These are phyloP conservation scores for Sprattus sprattus DNA, from an alignment of 2,113 vertebrate species.

Conservation along the genomic window DNA sequence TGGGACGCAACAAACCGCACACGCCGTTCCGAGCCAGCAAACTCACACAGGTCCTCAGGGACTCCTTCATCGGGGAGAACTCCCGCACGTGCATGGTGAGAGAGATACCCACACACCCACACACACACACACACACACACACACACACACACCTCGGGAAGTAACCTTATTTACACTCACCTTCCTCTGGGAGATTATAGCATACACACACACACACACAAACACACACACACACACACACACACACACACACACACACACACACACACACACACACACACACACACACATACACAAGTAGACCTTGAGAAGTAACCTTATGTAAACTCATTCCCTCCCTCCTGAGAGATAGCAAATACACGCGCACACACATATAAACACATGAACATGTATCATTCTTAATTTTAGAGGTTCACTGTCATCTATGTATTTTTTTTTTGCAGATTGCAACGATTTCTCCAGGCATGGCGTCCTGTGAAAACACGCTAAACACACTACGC, in stretches of 20 bases:
- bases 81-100: constrained; percentile 97
- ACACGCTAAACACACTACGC: constrained; percentile 95
- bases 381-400: not conserved
- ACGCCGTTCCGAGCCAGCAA: constrained; percentile 98
- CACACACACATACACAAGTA: not conserved
- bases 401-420: not conserved
- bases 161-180: no score
- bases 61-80: constrained; percentile 98
- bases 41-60: constrained; percentile 94
- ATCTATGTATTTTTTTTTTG: constrained; percentile 39
- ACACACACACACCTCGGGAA: not conserved
- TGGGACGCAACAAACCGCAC: constrained; percentile 95
- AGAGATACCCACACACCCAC: not conserved
- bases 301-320: not conserved
- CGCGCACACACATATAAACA: not conserved
- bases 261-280: not conserved
- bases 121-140: not conserved
- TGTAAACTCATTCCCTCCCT: not conserved
- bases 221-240: not conserved
- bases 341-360: not conserved
- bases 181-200: no score
- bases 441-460: constrained; percentile 98
- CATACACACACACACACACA: not conserved
- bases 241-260: not conserved
- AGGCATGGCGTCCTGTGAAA: constrained; percentile 98